Conservation (phyloP, 1,140 invertebrate species). For the Cherax destructor region DNA sequence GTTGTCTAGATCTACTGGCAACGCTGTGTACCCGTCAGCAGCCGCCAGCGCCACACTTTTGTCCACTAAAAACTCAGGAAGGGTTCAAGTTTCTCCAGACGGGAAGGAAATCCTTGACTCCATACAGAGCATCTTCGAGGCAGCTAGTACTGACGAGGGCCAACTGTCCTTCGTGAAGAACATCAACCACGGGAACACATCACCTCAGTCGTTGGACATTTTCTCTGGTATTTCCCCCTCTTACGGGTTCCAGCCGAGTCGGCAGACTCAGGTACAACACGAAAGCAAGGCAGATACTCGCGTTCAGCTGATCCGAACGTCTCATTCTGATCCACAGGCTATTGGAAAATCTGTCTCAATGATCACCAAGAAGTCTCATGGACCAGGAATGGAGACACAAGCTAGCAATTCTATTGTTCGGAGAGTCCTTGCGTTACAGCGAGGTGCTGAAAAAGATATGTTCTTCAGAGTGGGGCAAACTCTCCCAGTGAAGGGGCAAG, state of each 20-base stretch:
- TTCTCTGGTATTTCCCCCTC: constrained; percentile 1
- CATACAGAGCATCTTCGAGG: constrained; percentile 27
- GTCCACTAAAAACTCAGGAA: not conserved
- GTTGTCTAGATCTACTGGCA: not conserved
- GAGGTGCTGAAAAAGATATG: not conserved
- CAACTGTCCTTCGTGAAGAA: constrained; percentile 10
- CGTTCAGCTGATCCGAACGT: not conserved
- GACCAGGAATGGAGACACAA: not conserved
- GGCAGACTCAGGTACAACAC: not conserved
- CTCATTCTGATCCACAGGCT: not conserved
- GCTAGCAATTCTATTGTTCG: not conserved
- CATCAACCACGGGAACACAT: constrained; percentile 13
- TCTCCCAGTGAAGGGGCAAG: not conserved
- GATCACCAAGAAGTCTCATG: not conserved
- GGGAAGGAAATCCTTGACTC: constrained; percentile 17
- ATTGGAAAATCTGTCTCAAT: not conserved
- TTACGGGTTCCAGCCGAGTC: constrained; percentile 22
- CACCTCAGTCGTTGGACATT: constrained; percentile 24
- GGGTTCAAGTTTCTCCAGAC: not conserved
- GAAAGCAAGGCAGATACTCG: not conserved
- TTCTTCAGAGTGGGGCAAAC: not conserved
- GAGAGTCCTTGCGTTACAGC: not conserved
- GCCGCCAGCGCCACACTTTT: not conserved
- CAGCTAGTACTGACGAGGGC: constrained; percentile 1
- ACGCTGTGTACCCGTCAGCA: not conserved